Conservation (phyloP, 2,113 vertebrate species). For the Odobenus rosmarus region DNA sequence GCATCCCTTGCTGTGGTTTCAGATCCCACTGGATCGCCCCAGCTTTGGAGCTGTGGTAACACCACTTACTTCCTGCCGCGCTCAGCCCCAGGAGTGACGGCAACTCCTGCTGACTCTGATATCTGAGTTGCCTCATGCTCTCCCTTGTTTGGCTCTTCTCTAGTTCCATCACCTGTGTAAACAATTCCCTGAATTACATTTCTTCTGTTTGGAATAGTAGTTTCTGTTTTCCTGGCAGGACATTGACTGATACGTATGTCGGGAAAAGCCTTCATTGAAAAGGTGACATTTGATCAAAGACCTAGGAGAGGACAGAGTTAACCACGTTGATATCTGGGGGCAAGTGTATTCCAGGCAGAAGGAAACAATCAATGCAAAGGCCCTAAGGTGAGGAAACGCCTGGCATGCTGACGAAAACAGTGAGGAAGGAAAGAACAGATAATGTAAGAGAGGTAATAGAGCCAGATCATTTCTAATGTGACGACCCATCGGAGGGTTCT, state of each 20-base stretch:
- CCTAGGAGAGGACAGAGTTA: not conserved
- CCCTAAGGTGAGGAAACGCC: not conserved
- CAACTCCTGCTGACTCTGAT: not conserved
- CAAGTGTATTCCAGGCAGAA: not conserved
- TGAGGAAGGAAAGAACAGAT: not conserved
- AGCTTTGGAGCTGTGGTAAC: not conserved
- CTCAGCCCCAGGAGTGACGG: not conserved
- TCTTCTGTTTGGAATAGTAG: constrained; percentile 45
- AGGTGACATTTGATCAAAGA: constrained; percentile 65
- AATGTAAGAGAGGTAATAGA: not conserved
- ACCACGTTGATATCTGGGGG: not conserved
- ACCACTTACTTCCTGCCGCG: not conserved
- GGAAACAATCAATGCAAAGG: not conserved
- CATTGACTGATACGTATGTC: constrained; percentile 38
- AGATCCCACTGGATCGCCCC: not conserved
- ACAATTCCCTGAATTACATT: constrained; percentile 62
- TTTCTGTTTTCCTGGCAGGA: constrained; percentile 50
- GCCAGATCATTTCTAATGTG: not conserved
- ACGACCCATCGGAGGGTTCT: not conserved
- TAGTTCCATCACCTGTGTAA: constrained; percentile 61
- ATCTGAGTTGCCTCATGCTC: not conserved
- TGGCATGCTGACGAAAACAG: not conserved
- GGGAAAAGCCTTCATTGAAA: constrained; percentile 44
- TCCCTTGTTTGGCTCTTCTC: constrained; percentile 9
- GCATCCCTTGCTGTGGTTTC: not conserved